Base-by-base conservation (phyloP, 2,113 vertebrate species). In the Xenopus borealis region DNA sequence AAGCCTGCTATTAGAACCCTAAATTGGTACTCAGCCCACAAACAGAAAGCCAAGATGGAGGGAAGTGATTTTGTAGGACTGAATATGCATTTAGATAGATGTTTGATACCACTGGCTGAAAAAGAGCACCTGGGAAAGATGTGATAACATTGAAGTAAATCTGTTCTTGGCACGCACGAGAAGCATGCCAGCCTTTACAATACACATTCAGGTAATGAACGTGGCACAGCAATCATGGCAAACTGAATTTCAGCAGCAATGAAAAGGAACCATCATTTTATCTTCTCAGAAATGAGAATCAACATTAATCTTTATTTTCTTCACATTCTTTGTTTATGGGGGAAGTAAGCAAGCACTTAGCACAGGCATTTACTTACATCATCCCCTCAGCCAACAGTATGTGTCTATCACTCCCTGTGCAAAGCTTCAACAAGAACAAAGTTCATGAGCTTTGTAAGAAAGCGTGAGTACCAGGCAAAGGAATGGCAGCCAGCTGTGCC, bases 371-470 rank as follows among this genome's bases (percentile, higher is more conserved):
- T 30, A 3, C 17, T 62, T 76, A 69, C 59, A 63, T 62, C 65
- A 45, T 66, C 52, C 73, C 69, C 47, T 57, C 66, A 44, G 64
- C 14, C 17, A 17, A 55, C 17, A 11, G 16, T 18, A 18, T 18
- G 13, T 50, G 17, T 19, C 23, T 68, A 50, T 75, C 33, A 20
- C 62, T 19, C 64, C 45, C 44, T 46, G 19, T 68, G 61, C 55
- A 66, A 61, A 75, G 72, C 66, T 62, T 59, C 68, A 23, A 62
- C 72, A 68, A 46, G 63, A 66, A 66, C 55, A 63, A 63, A 69
- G 73, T 69, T 76, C 66, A 69, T 69, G 14, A 63, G 66, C 66
- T 69, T 66, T 63, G 47, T 63, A 63, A 55, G 27, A 63, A 69
- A 45, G 30, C 65, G 12, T 16, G 44, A 50, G 19, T 18, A 12